Conservation (phyloP, 2,113 vertebrate species). For the Athene cunicularia region DNA sequence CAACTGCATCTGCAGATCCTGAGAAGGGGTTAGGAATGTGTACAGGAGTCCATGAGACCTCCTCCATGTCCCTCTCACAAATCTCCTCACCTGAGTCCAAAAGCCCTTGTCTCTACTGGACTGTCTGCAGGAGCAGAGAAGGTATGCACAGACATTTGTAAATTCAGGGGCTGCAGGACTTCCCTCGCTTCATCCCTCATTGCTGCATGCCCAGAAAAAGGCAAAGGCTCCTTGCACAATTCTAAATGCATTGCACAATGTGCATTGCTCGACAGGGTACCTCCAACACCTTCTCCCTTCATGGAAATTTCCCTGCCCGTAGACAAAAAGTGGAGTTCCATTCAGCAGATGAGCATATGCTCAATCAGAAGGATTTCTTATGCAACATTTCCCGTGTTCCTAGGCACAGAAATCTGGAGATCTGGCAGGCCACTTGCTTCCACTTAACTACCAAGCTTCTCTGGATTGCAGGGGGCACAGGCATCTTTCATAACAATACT, state of each 20-base stretch:
- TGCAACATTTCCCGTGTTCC: background rate
- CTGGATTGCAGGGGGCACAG: background rate
- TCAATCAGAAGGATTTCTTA: background rate
- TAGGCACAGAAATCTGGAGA: background rate
- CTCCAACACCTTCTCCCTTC: background rate
- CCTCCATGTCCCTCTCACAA: background rate
- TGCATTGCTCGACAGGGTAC: background rate
- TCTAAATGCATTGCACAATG: fast-evolving
- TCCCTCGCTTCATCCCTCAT: background rate
- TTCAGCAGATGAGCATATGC: background rate
- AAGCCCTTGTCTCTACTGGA: background rate
- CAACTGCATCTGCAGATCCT: background rate
- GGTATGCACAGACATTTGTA: too few species aligned
- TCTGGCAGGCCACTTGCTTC: background rate
- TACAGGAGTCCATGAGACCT: background rate
- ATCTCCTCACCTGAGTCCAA: background rate
- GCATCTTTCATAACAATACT: background rate
- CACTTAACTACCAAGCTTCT: background rate
- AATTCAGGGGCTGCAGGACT: background rate
- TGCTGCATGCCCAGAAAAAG: background rate
- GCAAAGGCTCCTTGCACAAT: background rate
- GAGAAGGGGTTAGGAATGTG: background rate
- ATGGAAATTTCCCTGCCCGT: background rate
- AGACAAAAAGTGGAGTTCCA: background rate
- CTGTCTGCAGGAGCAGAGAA: background rate